Base-by-base conservation (phyloP, 2,797 vertebrate genomes). In the Perdix hodgsoniae region DNA sequence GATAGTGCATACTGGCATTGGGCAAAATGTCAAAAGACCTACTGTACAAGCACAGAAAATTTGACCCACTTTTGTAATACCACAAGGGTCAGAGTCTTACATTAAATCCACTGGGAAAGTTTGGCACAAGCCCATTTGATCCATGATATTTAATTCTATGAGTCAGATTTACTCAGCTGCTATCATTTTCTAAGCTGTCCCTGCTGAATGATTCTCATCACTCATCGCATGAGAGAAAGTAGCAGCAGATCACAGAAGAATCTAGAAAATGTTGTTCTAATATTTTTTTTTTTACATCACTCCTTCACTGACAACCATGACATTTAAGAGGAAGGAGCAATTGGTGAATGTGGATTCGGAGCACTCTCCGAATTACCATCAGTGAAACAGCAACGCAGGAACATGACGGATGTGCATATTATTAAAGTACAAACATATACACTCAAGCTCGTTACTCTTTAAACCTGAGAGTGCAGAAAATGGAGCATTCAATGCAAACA, bases 21-120 rank as follows among this genome's bases (percentile, higher is more conserved):
- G 80, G 96, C 93, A 91, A 95, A 96, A 95, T 93, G 91, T 96
- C 96, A 96, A 84, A 94, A 97, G 91, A 89, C 86, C 92, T 96
- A 90, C 77, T 93, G 79, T 79, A 96, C 65, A 71, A 91, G 91
- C 83, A 90, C 76, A 94, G 89, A 93, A 93, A 91, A 91, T 91
- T 57, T 97, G 95, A 96, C 95, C 94, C 96, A 96, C 74, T 97
- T 97, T 69, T 97, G 95, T 96, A 96, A 96, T 92, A 93, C 90
- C 37, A 7, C 5, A 11, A 74, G 95, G 95, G 95, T 96, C 97
- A 97, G 80, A 95, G 95, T 93, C 94, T 96, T 96, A 95, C 93
- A 96, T 87, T 96, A 95, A 96, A 96, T 95, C 93, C 91, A 85
- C 54, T 50, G 95, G 93, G 93, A 83, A 93, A 92, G 88, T 93